phyloP scores from a whole-genome alignment of 2,888 invertebrate genomes.

The Mythimna loreyi region DNA sequence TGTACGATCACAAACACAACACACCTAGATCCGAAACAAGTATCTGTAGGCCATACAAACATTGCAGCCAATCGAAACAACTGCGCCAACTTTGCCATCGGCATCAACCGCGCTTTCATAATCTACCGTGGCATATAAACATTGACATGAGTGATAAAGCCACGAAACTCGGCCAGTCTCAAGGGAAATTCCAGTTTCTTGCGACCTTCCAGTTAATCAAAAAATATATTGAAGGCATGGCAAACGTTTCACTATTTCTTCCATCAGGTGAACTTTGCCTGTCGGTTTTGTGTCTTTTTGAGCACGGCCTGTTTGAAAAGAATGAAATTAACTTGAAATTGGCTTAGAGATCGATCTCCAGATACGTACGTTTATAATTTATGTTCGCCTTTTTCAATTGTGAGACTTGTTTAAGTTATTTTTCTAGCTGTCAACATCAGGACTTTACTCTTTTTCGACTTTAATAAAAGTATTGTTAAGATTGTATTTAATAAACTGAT shows the following conservation, averaged over 20 bases:
- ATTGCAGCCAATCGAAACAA: too few species aligned
- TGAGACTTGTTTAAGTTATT: slow-evolving; percentile 17
- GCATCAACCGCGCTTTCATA: slow-evolving; percentile 29
- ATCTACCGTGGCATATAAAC: slow-evolving; percentile 69
- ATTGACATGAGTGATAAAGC: slow-evolving; percentile 74
- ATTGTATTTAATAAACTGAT: slow-evolving; percentile 19
- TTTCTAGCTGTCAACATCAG: slow-evolving; percentile 18
- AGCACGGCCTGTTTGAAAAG: slow-evolving; percentile 48
- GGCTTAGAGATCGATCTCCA: slow-evolving; percentile 19
- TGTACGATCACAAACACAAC: too few species aligned
- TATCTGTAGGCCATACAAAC: too few species aligned
- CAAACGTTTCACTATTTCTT: slow-evolving; percentile 59
- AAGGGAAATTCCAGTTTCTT: slow-evolving; percentile 78
- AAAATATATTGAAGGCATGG: slow-evolving; percentile 66
- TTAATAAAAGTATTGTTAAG: not conserved
- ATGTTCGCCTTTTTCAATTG: slow-evolving; percentile 31
- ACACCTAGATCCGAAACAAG: too few species aligned
- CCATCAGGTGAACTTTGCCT: slow-evolving; percentile 61
- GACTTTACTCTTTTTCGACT: slow-evolving; percentile 8
- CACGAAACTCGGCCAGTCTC: slow-evolving; percentile 72
- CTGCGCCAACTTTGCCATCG: too few species aligned
- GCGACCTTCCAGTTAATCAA: slow-evolving; percentile 73
- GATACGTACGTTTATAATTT: slow-evolving; percentile 49
- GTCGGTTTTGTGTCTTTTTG: slow-evolving; percentile 54
- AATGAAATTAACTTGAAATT: slow-evolving; percentile 52